Base-by-base conservation (phyloP, 2,888 invertebrate genomes). In the Orchesella flavescens region DNA sequence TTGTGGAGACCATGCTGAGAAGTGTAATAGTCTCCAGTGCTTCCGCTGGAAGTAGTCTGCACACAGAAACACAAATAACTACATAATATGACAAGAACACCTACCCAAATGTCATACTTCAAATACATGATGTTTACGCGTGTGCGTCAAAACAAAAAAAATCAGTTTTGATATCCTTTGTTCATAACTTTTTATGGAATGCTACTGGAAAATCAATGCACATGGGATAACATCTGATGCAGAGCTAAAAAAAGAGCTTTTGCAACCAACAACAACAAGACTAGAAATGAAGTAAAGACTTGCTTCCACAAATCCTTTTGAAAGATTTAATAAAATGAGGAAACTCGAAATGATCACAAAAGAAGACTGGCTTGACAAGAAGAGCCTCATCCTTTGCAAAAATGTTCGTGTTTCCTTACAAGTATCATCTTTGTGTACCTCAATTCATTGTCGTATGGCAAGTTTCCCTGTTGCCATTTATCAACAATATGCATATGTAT, bases 1-100 rank as follows among this genome's bases (percentile, higher is more conserved):
- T 87, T 86, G 23, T 86, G 82, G 10, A 88, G 65, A 12, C 82
- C 85, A 43, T 84, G 81, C 17, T 86, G 82, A 0, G 88, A 88
- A 0, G 88, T 87, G 66, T 86, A 87, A 57, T 88, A 88, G 44
- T 88, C 87, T n/a, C 24, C 74, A 5, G 1, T 63, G n/a, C 71
- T 1, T 2, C 10, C 12, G 7, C 46, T 17, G 7, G 4, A n/a
- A 53, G 23, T 13, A 17, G 3, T 34, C 34, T 49, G 72, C 9
- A 9, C 21, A 19, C 17, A 34, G 9, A 43, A 43, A 72, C 9
- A 59, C 10, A 59, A 59, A 72, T 34, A 72, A 17, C 13, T n/a
- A 9, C 12, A 53, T 12, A 17, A 43, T 13, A n/a, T 10, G 24
- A 24, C 24, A 71, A 21, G 49, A 34, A 34, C 63, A 24, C 10